Evolutionary conservation across 1,140 invertebrate species (phyloP).

Genomic region (Dendroctonus valens): DNA sequence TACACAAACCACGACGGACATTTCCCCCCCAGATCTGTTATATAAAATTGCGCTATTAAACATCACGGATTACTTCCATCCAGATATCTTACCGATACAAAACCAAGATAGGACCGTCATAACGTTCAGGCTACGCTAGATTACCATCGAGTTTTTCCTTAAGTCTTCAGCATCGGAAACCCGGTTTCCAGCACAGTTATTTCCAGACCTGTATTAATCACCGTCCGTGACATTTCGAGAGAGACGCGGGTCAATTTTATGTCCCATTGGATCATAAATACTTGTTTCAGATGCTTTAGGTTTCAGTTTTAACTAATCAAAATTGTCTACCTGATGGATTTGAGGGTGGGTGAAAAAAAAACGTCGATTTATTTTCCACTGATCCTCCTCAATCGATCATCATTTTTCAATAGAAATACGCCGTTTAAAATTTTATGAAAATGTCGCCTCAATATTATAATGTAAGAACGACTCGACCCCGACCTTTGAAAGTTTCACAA

Average conservation of each 20-base stretch:
- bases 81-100: background rate
- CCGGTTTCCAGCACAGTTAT: slow-evolving; percentile 11
- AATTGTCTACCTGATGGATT: background rate
- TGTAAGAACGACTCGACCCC: background rate
- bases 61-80: background rate
- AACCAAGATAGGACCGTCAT: background rate
- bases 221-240: slow-evolving; percentile 6
- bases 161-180: background rate
- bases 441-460: background rate
- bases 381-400: background rate
- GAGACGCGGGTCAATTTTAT: slow-evolving; percentile 11
- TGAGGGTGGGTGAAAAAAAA: background rate
- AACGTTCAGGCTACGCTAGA: slow-evolving; percentile 8
- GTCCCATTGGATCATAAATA: slow-evolving; percentile 1
- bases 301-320: background rate
- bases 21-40: too few species aligned
- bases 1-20: too few species aligned
- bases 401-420: background rate
- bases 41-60: background rate
- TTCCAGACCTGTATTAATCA: slow-evolving; percentile 15
- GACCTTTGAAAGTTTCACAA: background rate
- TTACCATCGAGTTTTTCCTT: background rate
- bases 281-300: background rate
- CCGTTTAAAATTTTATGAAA: background rate
- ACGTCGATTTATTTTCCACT: background rate